Evolutionary conservation across 2,888 invertebrate species (phyloP).

Genomic region (Hirudinaria manillensis): DNA sequence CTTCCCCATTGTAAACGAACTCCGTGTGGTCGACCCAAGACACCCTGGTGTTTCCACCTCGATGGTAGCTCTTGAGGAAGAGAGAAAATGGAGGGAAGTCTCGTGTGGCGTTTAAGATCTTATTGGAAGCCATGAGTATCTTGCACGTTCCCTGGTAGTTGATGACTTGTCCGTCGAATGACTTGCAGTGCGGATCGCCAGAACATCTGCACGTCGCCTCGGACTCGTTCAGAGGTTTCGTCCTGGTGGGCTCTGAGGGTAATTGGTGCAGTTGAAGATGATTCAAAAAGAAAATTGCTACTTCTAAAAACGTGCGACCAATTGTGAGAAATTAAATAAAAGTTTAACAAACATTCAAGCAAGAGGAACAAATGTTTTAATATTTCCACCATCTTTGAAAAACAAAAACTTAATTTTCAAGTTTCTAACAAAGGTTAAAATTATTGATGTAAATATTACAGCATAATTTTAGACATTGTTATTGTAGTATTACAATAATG

Average conservation of each 20-base stretch:
- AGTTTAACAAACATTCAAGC: not conserved
- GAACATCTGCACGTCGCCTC: conserved; percentile 4
- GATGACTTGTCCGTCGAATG: conserved; percentile 13
- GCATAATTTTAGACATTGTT: too few species aligned
- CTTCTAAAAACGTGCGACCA: not conserved
- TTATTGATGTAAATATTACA: too few species aligned
- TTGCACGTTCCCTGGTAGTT: conserved; percentile 16
- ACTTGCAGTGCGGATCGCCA: conserved; percentile 3
- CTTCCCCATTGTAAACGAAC: not conserved
- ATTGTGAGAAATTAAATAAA: not conserved
- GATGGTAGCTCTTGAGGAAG: not conserved
- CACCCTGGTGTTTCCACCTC: not conserved
- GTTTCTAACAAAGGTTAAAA: too few species aligned
- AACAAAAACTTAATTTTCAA: too few species aligned
- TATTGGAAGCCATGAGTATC: not conserved
- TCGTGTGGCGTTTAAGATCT: not conserved
- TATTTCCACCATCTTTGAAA: too few species aligned
- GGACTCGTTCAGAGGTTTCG: too few species aligned
- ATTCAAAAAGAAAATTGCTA: not conserved
- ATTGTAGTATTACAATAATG: too few species aligned
- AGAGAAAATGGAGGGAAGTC: not conserved
- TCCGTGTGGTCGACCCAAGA: not conserved
- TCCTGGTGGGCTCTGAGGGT: too few species aligned
- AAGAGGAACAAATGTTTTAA: too few species aligned
- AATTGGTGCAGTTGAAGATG: not conserved